phyloP scores from a whole-genome alignment of 2,797 vertebrate genomes.

The Lateolabrax maculatus region DNA sequence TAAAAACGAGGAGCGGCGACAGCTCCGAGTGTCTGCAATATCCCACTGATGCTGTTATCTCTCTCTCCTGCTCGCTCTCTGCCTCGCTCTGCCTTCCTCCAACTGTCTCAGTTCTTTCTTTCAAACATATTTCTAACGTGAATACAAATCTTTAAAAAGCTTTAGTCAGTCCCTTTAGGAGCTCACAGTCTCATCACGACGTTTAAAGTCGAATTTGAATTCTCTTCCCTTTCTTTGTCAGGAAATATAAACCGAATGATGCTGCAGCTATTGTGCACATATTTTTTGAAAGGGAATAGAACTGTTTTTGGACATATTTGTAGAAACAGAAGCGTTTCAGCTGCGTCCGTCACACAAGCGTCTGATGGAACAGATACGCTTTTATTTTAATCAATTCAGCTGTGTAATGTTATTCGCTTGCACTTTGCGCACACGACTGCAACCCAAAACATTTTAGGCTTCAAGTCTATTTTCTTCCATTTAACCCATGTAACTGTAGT shows the following conservation, averaged over 20 bases:
- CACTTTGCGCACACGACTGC: too few species aligned
- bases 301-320: background rate
- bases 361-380: too few species aligned
- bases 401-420: too few species aligned
- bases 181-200: background rate
- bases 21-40: conserved; percentile 45
- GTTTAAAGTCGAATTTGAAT: background rate
- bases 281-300: too few species aligned
- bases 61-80: background rate
- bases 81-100: background rate
- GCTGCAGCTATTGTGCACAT: too few species aligned
- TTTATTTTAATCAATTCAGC: too few species aligned
- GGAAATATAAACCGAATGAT: too few species aligned
- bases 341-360: background rate
- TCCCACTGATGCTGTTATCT: conserved; percentile 47
- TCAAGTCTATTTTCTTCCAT: too few species aligned
- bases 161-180: background rate
- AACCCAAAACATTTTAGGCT: too few species aligned
- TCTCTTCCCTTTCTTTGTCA: too few species aligned
- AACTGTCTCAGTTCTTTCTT: background rate
- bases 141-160: background rate
- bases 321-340: background rate
- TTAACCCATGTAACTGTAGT: too few species aligned
- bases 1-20: conserved; percentile 55
- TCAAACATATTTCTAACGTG: background rate